phyloP scores from a whole-genome alignment of 2,113 vertebrate species.

The Mustelus asterias region DNA sequence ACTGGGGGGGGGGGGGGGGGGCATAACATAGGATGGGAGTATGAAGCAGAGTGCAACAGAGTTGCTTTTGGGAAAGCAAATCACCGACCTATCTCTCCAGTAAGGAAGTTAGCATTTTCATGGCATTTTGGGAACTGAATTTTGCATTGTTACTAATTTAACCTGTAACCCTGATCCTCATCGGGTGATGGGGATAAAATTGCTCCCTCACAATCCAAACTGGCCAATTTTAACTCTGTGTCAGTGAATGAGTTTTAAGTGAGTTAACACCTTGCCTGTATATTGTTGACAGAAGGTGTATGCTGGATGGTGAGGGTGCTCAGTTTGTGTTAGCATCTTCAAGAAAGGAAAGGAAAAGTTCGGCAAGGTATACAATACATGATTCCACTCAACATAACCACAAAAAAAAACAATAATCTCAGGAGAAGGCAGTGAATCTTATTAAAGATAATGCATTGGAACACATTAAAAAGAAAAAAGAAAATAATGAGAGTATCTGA shows the following conservation, averaged over 20 bases:
- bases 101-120: not conserved
- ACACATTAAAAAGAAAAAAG: not conserved
- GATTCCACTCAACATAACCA: not conserved
- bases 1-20: no score
- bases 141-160: not conserved
- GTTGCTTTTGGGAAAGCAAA: not conserved
- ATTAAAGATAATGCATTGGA: not conserved
- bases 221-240: not conserved
- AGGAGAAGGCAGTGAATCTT: no score
- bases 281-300: not conserved
- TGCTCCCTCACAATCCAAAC: not conserved
- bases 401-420: not conserved
- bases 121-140: not conserved
- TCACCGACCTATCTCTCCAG: not conserved
- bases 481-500: not conserved
- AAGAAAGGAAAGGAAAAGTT: not conserved
- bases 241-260: no score
- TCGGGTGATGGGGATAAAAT: not conserved
- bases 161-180: not conserved
- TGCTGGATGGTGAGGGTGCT: not conserved
- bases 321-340: not conserved
- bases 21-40: no score
- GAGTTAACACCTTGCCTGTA: no score
- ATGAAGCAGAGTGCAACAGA: not conserved
- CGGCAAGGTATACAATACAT: not conserved